Percentiles rank a stretch among this genome's conserved stretches.
These are phyloP conservation scores for Ormyrus pomaceus DNA, from an alignment of 2,888 invertebrate genomes.

Conservation along the genomic window DNA sequence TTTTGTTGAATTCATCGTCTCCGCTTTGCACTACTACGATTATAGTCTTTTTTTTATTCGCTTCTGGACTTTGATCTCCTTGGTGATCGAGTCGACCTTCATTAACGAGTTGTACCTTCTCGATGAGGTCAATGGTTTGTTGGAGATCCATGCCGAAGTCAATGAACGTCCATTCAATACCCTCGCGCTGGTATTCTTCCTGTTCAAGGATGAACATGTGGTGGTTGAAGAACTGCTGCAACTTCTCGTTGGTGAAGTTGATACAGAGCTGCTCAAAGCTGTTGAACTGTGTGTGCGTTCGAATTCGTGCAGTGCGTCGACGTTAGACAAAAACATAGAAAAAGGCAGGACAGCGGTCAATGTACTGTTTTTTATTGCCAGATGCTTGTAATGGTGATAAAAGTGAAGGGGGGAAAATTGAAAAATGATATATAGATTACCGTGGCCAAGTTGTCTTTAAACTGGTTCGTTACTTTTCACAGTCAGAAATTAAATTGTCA, in stretches of 20 bases:
- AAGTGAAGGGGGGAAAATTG: constrained; percentile 6
- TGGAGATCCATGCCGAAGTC: constrained; percentile 90
- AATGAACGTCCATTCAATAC: constrained; percentile 87
- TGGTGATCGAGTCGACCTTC: constrained; percentile 54
- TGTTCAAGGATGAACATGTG: constrained; percentile 89
- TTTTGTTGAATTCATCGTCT: constrained; percentile 36
- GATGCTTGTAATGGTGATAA: constrained; percentile 43
- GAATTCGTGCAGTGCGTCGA: constrained; percentile 64
- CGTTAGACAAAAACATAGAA: constrained; percentile 66
- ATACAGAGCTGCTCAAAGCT: constrained; percentile 88
- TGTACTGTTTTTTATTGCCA: constrained; percentile 65
- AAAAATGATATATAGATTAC: constrained; percentile 11
- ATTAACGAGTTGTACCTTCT: constrained; percentile 80
- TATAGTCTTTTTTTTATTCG: constrained; percentile 15
- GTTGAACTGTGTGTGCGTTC: constrained; percentile 77
- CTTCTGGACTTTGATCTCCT: constrained; percentile 45
- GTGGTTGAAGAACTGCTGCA: constrained; percentile 89
- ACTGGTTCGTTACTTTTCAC: constrained; percentile 32
- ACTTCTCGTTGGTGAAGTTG: constrained; percentile 88
- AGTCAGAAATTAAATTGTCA: constrained; percentile 28
- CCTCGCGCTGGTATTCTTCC: constrained; percentile 86
- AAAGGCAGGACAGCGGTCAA: constrained; percentile 70
- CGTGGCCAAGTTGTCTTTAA: constrained; percentile 48
- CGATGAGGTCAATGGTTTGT: constrained; percentile 88
- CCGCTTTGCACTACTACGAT: constrained; percentile 26